These are phyloP conservation scores for Atta texana DNA, from an alignment of 1,140 invertebrate species.

Conservation along the genomic window DNA sequence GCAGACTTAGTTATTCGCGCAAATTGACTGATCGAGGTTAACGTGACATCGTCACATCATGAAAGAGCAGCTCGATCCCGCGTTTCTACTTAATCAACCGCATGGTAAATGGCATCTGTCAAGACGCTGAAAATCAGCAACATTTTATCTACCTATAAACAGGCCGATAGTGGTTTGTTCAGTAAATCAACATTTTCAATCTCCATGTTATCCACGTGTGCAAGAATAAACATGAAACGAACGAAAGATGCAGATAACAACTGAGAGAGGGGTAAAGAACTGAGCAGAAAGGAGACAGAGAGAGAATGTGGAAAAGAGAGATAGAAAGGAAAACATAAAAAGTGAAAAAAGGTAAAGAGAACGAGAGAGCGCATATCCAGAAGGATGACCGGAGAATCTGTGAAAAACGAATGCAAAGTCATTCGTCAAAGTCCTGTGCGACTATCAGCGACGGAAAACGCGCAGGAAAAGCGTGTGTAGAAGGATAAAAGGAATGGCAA, in stretches of 20 bases:
- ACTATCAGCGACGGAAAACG: slow-evolving; percentile 49
- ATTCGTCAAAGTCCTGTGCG: slow-evolving; percentile 65
- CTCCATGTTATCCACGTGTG: slow-evolving; percentile 1
- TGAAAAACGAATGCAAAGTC: slow-evolving; percentile 50
- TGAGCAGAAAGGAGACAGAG: neutral
- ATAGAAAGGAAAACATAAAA: neutral
- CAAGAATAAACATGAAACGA: slow-evolving; percentile 18
- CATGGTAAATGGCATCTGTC: slow-evolving; percentile 35
- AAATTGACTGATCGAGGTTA: slow-evolving; percentile 29
- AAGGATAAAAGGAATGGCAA: slow-evolving; percentile 2
- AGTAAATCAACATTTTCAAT: slow-evolving; percentile 63
- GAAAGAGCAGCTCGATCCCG: slow-evolving; percentile 23
- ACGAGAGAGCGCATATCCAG: neutral
- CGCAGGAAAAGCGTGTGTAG: slow-evolving; percentile 32
- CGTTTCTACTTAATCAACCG: slow-evolving; percentile 7
- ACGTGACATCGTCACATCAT: slow-evolving; percentile 4
- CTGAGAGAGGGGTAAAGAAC: neutral
- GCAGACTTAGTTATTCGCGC: slow-evolving; percentile 9
- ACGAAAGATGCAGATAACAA: slow-evolving; percentile 51
- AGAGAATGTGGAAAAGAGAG: slow-evolving; percentile 5
- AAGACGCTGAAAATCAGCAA: slow-evolving; percentile 50
- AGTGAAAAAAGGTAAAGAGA: neutral
- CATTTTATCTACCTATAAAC: slow-evolving; percentile 62
- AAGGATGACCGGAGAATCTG: slow-evolving; percentile 9
- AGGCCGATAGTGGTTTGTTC: slow-evolving; percentile 15